A percentile compares a stretch with the other conserved stretches of the same genome.
phyloP scores from a whole-genome alignment of 2,113 vertebrate species.

The Callopanchax toddi region DNA sequence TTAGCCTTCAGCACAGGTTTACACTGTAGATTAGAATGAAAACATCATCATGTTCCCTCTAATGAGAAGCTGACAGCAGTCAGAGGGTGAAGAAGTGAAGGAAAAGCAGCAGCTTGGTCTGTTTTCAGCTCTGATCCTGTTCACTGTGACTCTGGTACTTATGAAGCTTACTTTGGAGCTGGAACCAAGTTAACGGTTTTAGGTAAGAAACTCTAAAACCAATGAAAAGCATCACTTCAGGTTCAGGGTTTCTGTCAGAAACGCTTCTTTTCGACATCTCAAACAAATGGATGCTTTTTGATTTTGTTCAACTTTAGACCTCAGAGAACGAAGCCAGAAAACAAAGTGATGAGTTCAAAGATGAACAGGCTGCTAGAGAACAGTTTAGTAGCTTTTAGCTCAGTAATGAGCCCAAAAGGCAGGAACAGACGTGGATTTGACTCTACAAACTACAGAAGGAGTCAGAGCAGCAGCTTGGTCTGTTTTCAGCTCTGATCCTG shows the following conservation, averaged over 20 bases:
- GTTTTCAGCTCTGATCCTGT: not conserved
- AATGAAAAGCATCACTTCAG: not conserved
- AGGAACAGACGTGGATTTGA: not conserved
- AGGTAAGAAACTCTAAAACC: conserved; percentile 69
- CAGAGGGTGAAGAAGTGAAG: not conserved
- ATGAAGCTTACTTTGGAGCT: conserved; percentile 14
- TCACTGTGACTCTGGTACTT: conserved; percentile 3
- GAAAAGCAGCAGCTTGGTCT: not conserved
- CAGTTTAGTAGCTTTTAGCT: not conserved
- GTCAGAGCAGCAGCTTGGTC: not conserved
- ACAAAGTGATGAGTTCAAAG: conserved; percentile 25
- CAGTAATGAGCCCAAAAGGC: not conserved
- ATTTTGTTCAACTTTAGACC: no score
- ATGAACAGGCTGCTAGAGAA: not conserved
- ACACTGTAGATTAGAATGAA: no score
- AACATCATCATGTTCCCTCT: no score
- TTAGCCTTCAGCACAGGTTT: no score
- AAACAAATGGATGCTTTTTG: no score
- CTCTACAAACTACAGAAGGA: not conserved
- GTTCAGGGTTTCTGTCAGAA: no score
- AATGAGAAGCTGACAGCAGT: not conserved
- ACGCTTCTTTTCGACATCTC: no score
- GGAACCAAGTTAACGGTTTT: conserved; percentile 63
- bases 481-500: not conserved
- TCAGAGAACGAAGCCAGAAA: conserved; percentile 52